Base-by-base conservation (phyloP, 2,797 vertebrate genomes). In the Tapirus indicus region DNA sequence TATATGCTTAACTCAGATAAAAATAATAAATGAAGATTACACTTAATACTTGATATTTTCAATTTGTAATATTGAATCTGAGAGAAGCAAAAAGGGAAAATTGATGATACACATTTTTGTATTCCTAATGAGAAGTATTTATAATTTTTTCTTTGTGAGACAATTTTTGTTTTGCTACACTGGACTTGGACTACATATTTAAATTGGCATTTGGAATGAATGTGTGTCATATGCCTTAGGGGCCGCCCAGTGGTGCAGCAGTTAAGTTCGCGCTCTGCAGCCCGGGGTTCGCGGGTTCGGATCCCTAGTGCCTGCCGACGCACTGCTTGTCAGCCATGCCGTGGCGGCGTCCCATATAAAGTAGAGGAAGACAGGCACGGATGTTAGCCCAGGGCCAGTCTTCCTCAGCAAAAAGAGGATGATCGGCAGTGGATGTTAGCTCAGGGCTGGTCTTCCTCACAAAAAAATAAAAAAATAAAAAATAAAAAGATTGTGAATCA, bases 141-240 rank as follows among this genome's bases (percentile, higher is more conserved):
- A 88, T 91, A 54, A 91, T 83, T 71, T 69, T 88, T 68, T 78
- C 77, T 77, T 94, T 88, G 58, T 38, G 44, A 91, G 56, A 27
- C 56, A 52, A 44, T 88, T 82, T 96, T 74, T 60, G 41, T 85
- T 88, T 83, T 91, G 60, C 64, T 88, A 32, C 75, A 44, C 3
- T 83, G 29, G 10, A 77, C 68, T 87, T 94, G 60, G 35, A 23
- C 14, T 29, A 91, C 32, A 60, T 35, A 58, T 80, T 86, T 80
- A 78, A 71, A 78, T 21, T 78, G 44, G 41, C 32, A 58, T 75
- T 91, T 82, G 68, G 20, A 68, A 82, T 68, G 23, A 69, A 87
- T 68, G 32, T 58, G 52, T 66, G 49, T 86, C 49, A 80, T 74
- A 29, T 41, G 60, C 44, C 25, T 60, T 84, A 52, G 49, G 49